A percentile compares a stretch with the other conserved stretches of the same genome.
Evolutionary conservation across 2,113 vertebrate genomes (phyloP).

Genomic region (Collichthys lucidus): DNA sequence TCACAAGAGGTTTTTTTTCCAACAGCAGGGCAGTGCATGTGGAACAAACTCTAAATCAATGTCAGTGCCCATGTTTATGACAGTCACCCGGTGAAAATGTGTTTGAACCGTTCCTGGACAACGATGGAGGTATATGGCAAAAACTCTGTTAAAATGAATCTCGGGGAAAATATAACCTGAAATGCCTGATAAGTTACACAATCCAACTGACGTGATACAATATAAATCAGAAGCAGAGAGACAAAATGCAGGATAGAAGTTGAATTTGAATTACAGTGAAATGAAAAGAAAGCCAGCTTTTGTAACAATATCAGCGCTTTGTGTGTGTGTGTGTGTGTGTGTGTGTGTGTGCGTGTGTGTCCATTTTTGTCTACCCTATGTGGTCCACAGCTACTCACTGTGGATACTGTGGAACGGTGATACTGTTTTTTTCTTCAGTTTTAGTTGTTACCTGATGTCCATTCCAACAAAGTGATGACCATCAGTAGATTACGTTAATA

Average conservation of each 20-base stretch:
- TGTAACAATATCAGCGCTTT: slow-evolving; percentile 6
- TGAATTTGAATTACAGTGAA: neutral
- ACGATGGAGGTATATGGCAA: neutral
- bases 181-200: neutral
- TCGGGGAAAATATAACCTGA: neutral
- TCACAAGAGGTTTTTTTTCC: neutral
- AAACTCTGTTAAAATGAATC: too few relatives aligned
- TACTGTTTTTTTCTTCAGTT: neutral
- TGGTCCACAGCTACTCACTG: neutral
- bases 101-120: neutral
- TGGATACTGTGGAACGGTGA: neutral
- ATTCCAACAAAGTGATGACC: neutral
- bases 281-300: slow-evolving; percentile 3
- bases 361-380: too few relatives aligned
- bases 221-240: neutral
- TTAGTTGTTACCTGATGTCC: slow-evolving; percentile 19
- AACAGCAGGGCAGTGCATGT: neutral
- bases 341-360: neutral
- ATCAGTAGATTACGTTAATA: slow-evolving; percentile 33
- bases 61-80: neutral
- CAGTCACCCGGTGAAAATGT: neutral
- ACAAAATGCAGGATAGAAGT: neutral
- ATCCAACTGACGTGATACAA: neutral
- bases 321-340: neutral
- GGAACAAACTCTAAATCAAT: neutral